These are phyloP conservation scores for Suncus etruscus DNA, from an alignment of 2,113 vertebrate genomes.

Conservation along the genomic window DNA sequence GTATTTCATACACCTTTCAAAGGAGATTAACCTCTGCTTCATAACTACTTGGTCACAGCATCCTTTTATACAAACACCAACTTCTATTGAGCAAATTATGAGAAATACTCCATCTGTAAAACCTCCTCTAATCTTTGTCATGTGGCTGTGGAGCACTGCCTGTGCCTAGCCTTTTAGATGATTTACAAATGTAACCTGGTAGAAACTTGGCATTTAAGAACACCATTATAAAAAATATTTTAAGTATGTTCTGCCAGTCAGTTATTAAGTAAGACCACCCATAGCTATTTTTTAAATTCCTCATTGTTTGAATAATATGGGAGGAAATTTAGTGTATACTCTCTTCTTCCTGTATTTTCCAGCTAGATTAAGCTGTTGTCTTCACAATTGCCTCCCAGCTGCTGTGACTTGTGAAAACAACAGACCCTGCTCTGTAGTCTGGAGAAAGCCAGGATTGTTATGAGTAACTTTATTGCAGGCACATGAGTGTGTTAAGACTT, in stretches of 20 bases:
- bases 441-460: constrained; percentile 93
- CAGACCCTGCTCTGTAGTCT: constrained; percentile 95
- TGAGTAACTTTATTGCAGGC: constrained; percentile 94
- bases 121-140: constrained; percentile 61
- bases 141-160: constrained; percentile 58
- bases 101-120: constrained; percentile 69
- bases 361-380: constrained; percentile 94
- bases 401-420: constrained; percentile 93
- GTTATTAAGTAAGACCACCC: constrained; percentile 87
- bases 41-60: constrained; percentile 63
- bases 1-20: constrained; percentile 77
- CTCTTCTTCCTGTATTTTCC: constrained; percentile 91
- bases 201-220: constrained; percentile 80
- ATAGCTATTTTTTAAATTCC: constrained; percentile 84
- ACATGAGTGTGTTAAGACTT: constrained; percentile 95
- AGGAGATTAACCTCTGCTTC: constrained; percentile 64
- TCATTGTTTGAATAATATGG: constrained; percentile 89
- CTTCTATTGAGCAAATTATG: constrained; percentile 70
- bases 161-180: constrained; percentile 66
- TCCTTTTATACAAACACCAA: constrained; percentile 70
- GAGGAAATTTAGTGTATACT: constrained; percentile 89
- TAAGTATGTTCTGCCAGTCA: constrained; percentile 84
- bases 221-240: constrained; percentile 76
- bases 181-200: constrained; percentile 81
- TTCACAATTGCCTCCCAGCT: constrained; percentile 95